Percentiles rank a stretch among this genome's conserved stretches.
Evolutionary conservation across 1,140 invertebrate genomes (phyloP).

Genomic region (Cecropterus lyciades): DNA sequence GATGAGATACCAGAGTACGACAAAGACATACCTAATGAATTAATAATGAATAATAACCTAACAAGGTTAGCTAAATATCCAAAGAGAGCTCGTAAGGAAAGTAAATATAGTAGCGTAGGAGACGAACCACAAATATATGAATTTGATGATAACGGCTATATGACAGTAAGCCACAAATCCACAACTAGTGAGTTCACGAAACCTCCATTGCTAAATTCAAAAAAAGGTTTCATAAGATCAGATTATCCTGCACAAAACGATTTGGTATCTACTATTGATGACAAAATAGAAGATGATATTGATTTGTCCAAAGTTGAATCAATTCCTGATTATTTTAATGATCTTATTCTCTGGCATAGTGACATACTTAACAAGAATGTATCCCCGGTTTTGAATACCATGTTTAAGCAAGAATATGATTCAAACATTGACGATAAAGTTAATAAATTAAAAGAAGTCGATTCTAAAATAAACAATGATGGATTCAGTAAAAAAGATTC

Average conservation of each 20-base stretch:
- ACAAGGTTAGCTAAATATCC: slow-evolving; percentile 3
- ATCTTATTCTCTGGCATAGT: slow-evolving; percentile 52
- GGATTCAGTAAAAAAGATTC: no score
- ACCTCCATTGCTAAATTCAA: neutral
- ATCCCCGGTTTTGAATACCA: neutral
- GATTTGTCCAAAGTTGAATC: neutral
- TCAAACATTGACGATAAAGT: neutral
- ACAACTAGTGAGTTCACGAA: neutral
- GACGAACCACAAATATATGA: neutral
- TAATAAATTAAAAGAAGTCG: no score
- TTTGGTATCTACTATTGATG: neutral
- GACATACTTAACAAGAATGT: slow-evolving; percentile 42
- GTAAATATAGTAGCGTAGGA: no score
- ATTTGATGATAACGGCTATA: slow-evolving; percentile 3
- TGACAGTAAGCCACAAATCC: neutral
- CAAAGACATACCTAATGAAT: neutral
- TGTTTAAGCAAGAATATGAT: neutral
- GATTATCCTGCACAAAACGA: neutral
- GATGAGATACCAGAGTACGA: neutral
- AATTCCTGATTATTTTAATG: slow-evolving; percentile 48
- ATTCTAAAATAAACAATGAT: no score
- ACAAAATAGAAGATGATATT: neutral
- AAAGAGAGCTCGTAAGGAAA: no score
- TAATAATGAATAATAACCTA: neutral
- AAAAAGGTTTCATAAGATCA: slow-evolving; percentile 3